A percentile compares a stretch with the other conserved stretches of the same genome.
phyloP scores from a whole-genome alignment of 2,113 vertebrate species.

The Brachypteracias leptosomus region DNA sequence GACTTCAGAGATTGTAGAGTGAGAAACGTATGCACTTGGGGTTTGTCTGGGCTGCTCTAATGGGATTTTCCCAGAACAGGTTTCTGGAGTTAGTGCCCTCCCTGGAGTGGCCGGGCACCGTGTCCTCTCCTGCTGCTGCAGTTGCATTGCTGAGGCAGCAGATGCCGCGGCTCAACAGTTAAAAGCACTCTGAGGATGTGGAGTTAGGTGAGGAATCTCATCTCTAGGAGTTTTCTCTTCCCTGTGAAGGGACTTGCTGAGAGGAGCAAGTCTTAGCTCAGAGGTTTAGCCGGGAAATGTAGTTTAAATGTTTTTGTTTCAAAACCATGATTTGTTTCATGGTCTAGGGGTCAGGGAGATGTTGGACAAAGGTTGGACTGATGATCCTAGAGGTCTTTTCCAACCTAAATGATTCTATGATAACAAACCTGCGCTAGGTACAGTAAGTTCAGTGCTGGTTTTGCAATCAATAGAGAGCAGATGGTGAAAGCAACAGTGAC shows the following conservation, averaged over 20 bases:
- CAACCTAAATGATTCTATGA: too few species aligned
- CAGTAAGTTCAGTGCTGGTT: neutral
- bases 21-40: neutral
- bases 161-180: slow-evolving; percentile 45
- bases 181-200: neutral
- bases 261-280: neutral
- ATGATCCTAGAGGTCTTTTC: too few species aligned
- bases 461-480: neutral
- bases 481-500: neutral
- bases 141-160: slow-evolving; percentile 30
- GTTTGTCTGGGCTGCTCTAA: neutral
- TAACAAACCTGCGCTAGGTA: neutral
- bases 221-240: neutral
- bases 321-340: too few species aligned
- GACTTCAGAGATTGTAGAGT: neutral
- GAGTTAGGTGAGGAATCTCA: neutral
- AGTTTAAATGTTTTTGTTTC: neutral
- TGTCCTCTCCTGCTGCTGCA: neutral
- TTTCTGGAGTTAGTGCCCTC: neutral
- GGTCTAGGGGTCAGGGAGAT: too few species aligned
- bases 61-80: neutral
- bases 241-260: neutral
- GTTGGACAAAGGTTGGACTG: too few species aligned
- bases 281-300: neutral
- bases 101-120: rapidly evolving